phyloP scores from a whole-genome alignment of 2,113 vertebrate genomes.

The Zootoca vivipara region DNA sequence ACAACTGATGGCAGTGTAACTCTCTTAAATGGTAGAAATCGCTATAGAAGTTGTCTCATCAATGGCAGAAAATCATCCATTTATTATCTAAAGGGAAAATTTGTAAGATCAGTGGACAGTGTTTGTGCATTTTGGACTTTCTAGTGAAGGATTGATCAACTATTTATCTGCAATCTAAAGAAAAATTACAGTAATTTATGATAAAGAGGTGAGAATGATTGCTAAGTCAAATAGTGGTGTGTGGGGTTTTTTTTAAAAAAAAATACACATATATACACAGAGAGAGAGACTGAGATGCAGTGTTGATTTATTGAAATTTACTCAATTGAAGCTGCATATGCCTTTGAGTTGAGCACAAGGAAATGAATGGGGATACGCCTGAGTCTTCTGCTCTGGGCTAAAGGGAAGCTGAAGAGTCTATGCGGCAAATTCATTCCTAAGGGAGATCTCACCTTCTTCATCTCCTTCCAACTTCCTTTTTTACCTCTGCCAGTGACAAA shows the following conservation, averaged over 20 bases:
- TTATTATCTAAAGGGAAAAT: neutral
- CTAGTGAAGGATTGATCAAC: neutral
- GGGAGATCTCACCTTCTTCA: neutral
- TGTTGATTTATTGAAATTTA: neutral
- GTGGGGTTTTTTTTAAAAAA: neutral
- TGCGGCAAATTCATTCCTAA: neutral
- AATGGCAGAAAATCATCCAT: neutral
- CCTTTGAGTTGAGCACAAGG: neutral
- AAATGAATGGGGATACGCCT: neutral
- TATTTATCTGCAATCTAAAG: neutral
- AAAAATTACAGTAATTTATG: neutral
- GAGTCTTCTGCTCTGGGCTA: neutral
- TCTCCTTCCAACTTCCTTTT: neutral
- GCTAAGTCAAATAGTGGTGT: neutral
- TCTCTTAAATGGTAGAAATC: neutral
- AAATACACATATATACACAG: too few relatives aligned
- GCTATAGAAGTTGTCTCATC: neutral
- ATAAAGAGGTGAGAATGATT: neutral
- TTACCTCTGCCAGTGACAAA: neutral
- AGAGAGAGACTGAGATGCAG: neutral
- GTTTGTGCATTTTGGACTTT: neutral
- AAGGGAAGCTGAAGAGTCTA: neutral
- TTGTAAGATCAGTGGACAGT: neutral
- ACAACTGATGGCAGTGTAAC: neutral
- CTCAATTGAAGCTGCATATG: neutral